phyloP scores from a whole-genome alignment of 2,888 invertebrate species.

The Brachynemurus nebulosus region DNA sequence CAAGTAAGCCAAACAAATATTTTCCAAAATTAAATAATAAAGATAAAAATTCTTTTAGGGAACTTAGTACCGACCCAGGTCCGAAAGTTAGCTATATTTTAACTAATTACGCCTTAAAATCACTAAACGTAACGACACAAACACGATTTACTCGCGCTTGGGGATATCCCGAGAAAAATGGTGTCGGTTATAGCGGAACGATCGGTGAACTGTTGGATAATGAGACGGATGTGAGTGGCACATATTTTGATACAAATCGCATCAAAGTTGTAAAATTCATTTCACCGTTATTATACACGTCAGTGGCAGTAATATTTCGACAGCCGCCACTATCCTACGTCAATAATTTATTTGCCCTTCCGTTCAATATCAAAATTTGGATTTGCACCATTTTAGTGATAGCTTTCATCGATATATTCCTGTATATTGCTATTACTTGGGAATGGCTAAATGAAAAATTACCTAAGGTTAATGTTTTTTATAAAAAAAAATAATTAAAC shows the following conservation, averaged over 20 bases:
- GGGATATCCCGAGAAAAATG: constrained; percentile 37
- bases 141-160: too few species aligned
- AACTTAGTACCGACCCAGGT: too few species aligned
- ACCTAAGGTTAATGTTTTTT: too few species aligned
- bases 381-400: constrained; percentile 38
- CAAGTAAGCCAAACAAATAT: too few species aligned
- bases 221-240: constrained; percentile 42
- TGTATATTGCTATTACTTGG: constrained; percentile 35
- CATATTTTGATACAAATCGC: not conserved
- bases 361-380: constrained; percentile 51
- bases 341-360: constrained; percentile 49
- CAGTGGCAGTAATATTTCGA: constrained; percentile 45
- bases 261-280: not conserved
- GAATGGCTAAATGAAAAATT: constrained; percentile 27
- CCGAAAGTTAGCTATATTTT: too few species aligned
- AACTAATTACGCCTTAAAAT: too few species aligned
- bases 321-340: constrained; percentile 50
- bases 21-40: too few species aligned
- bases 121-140: too few species aligned
- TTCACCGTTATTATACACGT: constrained; percentile 11
- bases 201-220: constrained; percentile 39
- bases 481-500: too few species aligned
- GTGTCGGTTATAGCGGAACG: constrained; percentile 42
- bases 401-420: constrained; percentile 32
- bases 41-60: too few species aligned